Evolutionary conservation across 1,140 invertebrate species (phyloP), one percentile per base, ranked within the genome.

Genomic region (Drosophila ohnishii): DNA sequence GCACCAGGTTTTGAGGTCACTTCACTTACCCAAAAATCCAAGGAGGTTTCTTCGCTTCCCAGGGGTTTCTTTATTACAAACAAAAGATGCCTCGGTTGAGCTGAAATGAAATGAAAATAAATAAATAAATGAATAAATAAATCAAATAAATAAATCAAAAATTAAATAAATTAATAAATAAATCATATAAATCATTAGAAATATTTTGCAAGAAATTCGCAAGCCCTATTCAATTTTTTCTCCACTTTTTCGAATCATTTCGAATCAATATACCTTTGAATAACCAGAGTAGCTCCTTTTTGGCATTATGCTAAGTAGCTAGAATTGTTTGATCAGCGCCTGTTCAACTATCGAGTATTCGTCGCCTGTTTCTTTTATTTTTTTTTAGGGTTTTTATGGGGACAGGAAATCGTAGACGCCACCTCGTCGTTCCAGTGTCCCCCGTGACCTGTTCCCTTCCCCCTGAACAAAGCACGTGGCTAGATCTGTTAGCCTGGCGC

Each of bases 341-440:
- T 81, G 64, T 75, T 70, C 63, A 58, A 74, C 73, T 85, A 85
- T 85, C 82, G 81, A 86, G 78, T 84, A 77, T 70, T 84, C 77
- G 80, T 84, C 80, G 80, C 80, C 80, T 76, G 74, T 63, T 69
- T 70, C 47, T 48, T 51, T 35, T 59, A 7, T 66, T 62, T 70
- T 44, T 50, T 51, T 51, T 55, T 73, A 51, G 44, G 22, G 40
- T 45, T 57, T 53, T 70, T 73, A 51, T 47, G 42, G 40, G 28
- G 45, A 72, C 70, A 73, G 70, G 70, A 73, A 61, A 73, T 61
- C 67, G 70, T 71, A 71, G 69, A 71, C 67, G 67, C 67, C 67
- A 42, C n/a, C 22, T 16, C 10, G 13, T 14, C 25, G n/a, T 56
- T 56, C 13, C 13, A 4, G 25, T 5, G 16, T 10, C 8, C 10